Evolutionary conservation across 2,113 vertebrate species (phyloP).

Genomic region (Panurus biarmicus): DNA sequence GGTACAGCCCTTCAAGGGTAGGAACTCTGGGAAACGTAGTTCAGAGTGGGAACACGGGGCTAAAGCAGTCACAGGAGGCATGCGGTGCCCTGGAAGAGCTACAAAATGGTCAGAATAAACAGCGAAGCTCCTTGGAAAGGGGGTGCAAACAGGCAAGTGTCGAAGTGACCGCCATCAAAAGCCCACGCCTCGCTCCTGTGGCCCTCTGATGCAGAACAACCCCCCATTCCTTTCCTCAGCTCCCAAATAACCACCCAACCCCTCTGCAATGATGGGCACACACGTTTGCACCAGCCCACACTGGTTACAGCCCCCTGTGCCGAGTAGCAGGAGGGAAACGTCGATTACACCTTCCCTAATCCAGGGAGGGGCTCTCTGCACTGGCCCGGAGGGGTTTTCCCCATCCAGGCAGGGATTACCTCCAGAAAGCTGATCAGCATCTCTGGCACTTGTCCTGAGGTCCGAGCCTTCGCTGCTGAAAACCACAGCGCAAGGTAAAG

Average conservation of each 20-base stretch:
- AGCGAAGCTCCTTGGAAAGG: background rate
- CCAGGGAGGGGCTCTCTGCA: background rate
- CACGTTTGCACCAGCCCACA: background rate
- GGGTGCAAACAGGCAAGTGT: background rate
- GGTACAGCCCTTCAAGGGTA: background rate
- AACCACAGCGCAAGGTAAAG: background rate
- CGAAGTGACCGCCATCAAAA: background rate
- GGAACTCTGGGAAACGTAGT: slow-evolving; percentile 55
- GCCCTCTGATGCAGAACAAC: background rate
- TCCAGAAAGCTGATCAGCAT: background rate
- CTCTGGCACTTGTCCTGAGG: background rate
- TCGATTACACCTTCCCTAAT: background rate
- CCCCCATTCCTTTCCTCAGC: background rate
- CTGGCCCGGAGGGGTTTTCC: background rate
- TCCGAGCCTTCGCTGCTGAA: background rate
- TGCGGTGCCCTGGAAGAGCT: background rate
- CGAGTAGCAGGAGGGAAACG: background rate
- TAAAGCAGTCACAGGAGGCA: background rate
- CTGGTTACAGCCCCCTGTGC: background rate
- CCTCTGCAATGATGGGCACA: rapidly evolving
- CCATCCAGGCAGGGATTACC: background rate
- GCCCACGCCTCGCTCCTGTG: rapidly evolving
- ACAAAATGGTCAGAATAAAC: background rate
- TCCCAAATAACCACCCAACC: background rate
- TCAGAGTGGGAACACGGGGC: background rate